Base-by-base conservation (phyloP, 2,797 vertebrate genomes). In the Corythornis leucogaster region DNA sequence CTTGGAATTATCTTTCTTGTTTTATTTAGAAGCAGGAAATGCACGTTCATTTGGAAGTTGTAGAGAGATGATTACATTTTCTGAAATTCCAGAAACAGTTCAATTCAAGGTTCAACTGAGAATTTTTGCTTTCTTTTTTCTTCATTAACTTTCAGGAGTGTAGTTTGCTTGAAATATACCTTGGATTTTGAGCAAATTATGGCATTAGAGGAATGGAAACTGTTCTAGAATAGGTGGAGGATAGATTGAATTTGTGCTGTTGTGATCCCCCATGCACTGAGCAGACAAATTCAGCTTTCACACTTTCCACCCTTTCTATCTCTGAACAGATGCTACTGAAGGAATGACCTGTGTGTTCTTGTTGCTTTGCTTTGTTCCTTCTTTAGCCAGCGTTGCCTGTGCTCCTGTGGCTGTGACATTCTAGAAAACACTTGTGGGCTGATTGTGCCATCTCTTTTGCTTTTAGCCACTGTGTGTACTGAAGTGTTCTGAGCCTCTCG, bases 21-120 rank as follows among this genome's bases (percentile, higher is more conserved):
- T 95, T 93, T 94, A 84, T 64, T 89, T 97, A 89, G 83, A 87
- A 92, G 26, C 66, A 79, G 76, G 67, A 91, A 92, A 82, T 67
- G 28, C 78, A 48, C 2, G 0, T 22, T 88, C 22, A 62, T 90
- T 88, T 86, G 74, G 33, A 70, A 79, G 24, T 28, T 14, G 28
- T 59, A 12, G 4, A 5, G 4, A 4, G 85, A 63, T 31, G 57
- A 62, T 33, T 81, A 61, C 9, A 17, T 66, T 51, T 85, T 82
- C 59, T 77, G 8, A 58, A 82, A 68, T 87, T 88, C 58, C 19
- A 89, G 51, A 53, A 85, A 42, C 31, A 50, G 69, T 33, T 73
- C 40, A 78, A 75, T 63, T 66, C 21, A 55, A 69, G 31, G 13
- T 70, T 93, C 76, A 25, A 33, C 50, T 43, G 42, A 87, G 57